Percentiles rank a stretch among this genome's conserved stretches.
Conservation (phyloP, 30 jellyfish, hydroid and myxozoan species). For the Clytia hemisphaerica region DNA sequence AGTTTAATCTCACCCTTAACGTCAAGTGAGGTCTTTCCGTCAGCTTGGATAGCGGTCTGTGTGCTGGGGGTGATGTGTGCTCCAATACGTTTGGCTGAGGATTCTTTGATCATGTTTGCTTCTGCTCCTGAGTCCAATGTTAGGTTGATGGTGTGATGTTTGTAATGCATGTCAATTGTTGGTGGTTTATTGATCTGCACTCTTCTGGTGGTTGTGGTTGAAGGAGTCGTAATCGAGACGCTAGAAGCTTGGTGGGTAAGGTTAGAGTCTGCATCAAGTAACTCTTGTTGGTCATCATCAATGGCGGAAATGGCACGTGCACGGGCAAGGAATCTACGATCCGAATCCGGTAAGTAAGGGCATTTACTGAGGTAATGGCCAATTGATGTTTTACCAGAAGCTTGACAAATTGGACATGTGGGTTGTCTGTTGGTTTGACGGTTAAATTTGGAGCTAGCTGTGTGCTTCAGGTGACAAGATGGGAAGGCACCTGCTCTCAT, state of each 20-base stretch:
- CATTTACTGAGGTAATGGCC: constrained; percentile 11
- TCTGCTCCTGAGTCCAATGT: not conserved
- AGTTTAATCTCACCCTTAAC: no score
- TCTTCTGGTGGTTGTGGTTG: not conserved
- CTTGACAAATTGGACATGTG: constrained; percentile 6
- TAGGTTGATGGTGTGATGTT: not conserved
- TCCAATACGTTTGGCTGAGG: not conserved
- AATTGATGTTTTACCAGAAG: not conserved
- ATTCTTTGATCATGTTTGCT: not conserved
- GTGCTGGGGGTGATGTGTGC: not conserved
- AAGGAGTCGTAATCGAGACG: not conserved
- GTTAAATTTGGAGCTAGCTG: not conserved
- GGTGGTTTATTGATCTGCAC: not conserved
- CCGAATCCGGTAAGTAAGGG: constrained; percentile 12
- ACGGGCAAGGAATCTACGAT: not conserved
- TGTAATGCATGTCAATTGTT: not conserved
- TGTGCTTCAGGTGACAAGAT: not conserved
- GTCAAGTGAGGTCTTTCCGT: no score
- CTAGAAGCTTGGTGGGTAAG: not conserved
- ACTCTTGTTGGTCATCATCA: no score
- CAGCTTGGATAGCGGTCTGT: not conserved
- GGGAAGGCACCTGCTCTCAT: not conserved
- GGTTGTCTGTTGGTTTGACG: no score
- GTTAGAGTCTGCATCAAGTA: not conserved
- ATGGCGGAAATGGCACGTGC: constrained; percentile 10